Conservation (phyloP, 2,888 invertebrate species). For the Cephus nigrinus region DNA sequence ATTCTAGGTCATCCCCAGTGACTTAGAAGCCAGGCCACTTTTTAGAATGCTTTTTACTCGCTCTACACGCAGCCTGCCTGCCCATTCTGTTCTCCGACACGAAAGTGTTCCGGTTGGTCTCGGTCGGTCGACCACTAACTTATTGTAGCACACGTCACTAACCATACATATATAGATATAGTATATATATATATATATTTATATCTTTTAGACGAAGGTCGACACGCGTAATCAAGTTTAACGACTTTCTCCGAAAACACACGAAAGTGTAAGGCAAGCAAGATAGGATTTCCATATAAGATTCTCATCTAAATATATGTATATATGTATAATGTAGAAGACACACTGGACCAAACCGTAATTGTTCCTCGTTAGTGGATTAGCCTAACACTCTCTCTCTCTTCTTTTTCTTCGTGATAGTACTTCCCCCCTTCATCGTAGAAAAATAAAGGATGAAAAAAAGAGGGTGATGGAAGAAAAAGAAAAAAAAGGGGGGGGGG, state of each 20-base stretch:
- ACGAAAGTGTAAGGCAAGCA: conserved; percentile 17
- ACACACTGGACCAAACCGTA: neutral
- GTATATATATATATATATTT: conserved; percentile 13
- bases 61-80: neutral
- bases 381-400: neutral
- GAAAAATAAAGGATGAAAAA: neutral
- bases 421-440: neutral
- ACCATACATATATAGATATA: neutral
- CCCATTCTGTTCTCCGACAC: conserved; percentile 6
- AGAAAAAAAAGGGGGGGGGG: conserved; percentile 6
- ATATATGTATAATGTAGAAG: neutral
- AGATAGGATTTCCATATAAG: neutral
- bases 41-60: neutral
- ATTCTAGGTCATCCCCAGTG: conserved; percentile 1
- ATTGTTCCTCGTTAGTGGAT: neutral
- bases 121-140: conserved; percentile 28
- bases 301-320: neutral
- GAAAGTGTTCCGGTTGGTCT: conserved; percentile 25
- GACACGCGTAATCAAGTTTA: conserved; percentile 19
- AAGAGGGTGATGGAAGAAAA: neutral
- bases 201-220: conserved; percentile 23
- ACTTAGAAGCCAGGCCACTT: neutral
- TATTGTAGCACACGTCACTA: conserved; percentile 16
- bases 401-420: neutral
- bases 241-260: conserved; percentile 21